Conservation (phyloP, 2,113 vertebrate genomes). For the Calypte anna region DNA sequence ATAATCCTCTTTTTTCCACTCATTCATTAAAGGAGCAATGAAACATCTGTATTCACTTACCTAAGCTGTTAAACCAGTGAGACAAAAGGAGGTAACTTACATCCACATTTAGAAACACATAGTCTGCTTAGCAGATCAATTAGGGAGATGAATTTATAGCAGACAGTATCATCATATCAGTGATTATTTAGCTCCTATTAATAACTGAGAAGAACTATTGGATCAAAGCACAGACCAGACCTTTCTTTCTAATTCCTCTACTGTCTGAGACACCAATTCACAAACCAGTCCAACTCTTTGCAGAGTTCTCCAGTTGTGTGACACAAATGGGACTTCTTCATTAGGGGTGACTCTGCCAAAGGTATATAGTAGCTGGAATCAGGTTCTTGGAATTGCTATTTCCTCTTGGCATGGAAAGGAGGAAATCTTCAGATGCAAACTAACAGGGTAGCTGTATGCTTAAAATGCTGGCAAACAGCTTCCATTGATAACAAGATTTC, state of each 20-base stretch:
- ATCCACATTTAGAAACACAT: neutral
- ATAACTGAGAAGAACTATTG: neutral
- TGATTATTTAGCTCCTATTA: neutral
- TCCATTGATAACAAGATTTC: neutral
- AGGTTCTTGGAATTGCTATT: neutral
- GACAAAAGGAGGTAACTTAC: neutral
- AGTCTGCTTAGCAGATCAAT: neutral
- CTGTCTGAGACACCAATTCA: neutral
- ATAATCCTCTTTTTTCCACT: neutral
- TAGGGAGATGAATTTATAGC: neutral
- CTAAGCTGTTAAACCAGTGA: slow-evolving; percentile 1
- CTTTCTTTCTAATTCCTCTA: neutral
- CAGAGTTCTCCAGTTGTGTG: neutral
- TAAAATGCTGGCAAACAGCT: neutral
- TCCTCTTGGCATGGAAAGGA: neutral
- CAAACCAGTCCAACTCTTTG: neutral
- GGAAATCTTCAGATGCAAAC: neutral
- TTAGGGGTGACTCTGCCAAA: neutral
- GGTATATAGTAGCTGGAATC: neutral
- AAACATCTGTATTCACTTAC: slow-evolving; percentile 40
- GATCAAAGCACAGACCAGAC: neutral
- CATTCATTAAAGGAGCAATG: neutral
- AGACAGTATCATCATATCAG: neutral
- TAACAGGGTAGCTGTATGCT: neutral
- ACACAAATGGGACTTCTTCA: neutral